A percentile compares a stretch with the other conserved stretches of the same genome.
Conservation (phyloP, 2,888 invertebrate species). For the Epicampocera succincta region DNA sequence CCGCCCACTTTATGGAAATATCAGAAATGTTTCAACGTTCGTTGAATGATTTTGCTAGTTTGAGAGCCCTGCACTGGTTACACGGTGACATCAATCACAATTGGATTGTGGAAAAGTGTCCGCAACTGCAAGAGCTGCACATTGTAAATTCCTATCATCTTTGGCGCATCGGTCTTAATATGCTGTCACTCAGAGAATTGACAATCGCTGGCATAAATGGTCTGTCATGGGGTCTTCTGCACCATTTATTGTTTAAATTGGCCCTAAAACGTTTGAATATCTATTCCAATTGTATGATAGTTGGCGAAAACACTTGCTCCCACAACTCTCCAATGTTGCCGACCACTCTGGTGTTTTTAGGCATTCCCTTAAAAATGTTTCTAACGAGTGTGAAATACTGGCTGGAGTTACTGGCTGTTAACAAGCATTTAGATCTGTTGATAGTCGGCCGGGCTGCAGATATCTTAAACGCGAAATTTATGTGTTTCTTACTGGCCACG, state of each 20-base stretch:
- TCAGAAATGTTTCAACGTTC: constrained; percentile 61
- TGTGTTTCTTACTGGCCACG: constrained; percentile 24
- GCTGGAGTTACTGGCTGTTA: constrained; percentile 38
- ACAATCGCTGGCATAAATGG: constrained; percentile 25
- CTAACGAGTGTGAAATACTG: constrained; percentile 19
- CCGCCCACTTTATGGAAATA: constrained; percentile 16
- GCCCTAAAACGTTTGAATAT: constrained; percentile 39
- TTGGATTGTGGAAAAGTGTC: constrained; percentile 58
- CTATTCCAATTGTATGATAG: neutral
- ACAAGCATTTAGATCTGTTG: constrained; percentile 26
- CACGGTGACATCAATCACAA: constrained; percentile 51
- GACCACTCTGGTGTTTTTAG: constrained; percentile 38
- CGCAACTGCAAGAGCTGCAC: constrained; percentile 28
- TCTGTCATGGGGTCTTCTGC: constrained; percentile 50
- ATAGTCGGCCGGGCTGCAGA: constrained; percentile 39
- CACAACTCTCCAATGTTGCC: neutral
- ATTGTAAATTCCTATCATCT: constrained; percentile 43
- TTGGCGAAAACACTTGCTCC: neutral
- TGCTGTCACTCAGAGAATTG: constrained; percentile 36
- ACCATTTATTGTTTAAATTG: constrained; percentile 15
- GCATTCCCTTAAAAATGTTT: constrained; percentile 45
- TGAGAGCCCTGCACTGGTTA: constrained; percentile 32
- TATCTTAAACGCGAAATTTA: constrained; percentile 26
- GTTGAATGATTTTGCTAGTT: constrained; percentile 40
- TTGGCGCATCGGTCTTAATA: neutral